A percentile compares a stretch with the other conserved stretches of the same genome.
Evolutionary conservation across 2,113 vertebrate species (phyloP).

Genomic region (Callipepla californica): DNA sequence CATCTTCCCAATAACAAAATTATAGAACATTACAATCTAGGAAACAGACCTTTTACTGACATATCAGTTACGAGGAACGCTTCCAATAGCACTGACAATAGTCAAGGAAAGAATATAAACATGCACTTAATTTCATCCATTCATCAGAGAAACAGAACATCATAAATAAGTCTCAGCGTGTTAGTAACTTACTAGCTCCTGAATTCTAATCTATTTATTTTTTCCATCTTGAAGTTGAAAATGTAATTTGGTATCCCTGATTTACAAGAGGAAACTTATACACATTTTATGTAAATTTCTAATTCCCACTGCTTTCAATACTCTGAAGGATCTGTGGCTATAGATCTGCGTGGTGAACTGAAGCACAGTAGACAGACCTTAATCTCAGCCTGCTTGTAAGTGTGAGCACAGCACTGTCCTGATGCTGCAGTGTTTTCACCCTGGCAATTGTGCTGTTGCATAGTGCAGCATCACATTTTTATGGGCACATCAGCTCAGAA

Average conservation of each 20-base stretch:
- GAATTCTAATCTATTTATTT: not conserved
- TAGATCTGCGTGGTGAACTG: not conserved
- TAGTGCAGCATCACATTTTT: fast-evolving
- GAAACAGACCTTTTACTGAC: not conserved
- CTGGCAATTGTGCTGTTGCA: not conserved
- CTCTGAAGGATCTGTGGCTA: not conserved
- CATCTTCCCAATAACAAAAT: constrained; percentile 34
- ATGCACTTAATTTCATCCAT: not conserved
- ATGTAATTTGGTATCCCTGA: not conserved
- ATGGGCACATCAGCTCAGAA: not conserved
- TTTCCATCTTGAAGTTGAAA: fast-evolving
- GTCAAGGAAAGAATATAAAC: constrained; percentile 5
- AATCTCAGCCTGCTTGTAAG: not conserved
- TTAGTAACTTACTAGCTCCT: not conserved
- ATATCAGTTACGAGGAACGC: not conserved
- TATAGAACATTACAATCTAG: not conserved
- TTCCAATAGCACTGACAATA: not conserved
- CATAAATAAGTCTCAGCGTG: not conserved
- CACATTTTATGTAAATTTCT: not conserved
- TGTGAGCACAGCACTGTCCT: not conserved
- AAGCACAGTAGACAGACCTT: not conserved
- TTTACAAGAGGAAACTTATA: not conserved
- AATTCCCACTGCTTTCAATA: not conserved
- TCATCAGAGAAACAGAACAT: not conserved
- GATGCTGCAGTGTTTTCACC: not conserved